Evolutionary conservation across 2,113 vertebrate species (phyloP).

Genomic region (Uropsilus gracilis): DNA sequence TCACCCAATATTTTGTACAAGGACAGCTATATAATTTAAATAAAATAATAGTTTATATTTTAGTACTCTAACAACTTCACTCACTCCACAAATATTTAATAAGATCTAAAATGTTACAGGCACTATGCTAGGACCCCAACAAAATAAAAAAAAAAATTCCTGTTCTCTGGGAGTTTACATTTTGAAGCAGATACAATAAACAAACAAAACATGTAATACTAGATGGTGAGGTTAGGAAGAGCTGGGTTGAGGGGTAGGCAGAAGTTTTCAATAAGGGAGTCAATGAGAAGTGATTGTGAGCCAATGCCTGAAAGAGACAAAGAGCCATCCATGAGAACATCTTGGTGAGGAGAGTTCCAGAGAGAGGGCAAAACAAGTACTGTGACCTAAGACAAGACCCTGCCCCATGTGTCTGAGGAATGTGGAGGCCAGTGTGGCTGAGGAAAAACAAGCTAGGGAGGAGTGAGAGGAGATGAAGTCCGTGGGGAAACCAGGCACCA

Average conservation of each 20-base stretch:
- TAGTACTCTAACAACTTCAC: neutral
- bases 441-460: neutral
- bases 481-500: neutral
- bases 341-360: neutral
- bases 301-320: neutral
- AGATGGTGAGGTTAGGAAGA: neutral
- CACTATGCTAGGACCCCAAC: neutral
- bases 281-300: neutral
- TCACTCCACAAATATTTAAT: neutral
- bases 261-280: neutral
- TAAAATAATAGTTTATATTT: neutral
- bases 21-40: neutral
- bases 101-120: neutral
- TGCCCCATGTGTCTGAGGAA: neutral
- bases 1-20: neutral
- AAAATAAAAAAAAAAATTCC: neutral
- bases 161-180: neutral
- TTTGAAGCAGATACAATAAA: neutral
- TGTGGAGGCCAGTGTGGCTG: neutral
- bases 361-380: neutral
- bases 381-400: neutral
- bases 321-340: neutral
- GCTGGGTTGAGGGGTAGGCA: neutral
- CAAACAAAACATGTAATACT: neutral
- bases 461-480: neutral